Conservation (phyloP, 1,140 invertebrate species). For the Eulimnadia texana region DNA sequence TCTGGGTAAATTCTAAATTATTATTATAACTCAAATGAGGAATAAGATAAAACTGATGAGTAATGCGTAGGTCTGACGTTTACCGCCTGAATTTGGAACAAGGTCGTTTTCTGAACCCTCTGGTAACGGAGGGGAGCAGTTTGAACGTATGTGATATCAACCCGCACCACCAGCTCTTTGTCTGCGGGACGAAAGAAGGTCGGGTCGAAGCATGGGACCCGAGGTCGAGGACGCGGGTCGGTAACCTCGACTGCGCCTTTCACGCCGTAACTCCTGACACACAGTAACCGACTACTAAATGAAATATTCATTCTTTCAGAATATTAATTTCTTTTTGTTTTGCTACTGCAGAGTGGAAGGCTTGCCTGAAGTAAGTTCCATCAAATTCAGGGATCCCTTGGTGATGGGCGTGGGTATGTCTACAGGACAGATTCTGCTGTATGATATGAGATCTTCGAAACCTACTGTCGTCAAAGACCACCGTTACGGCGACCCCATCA, state of each 20-base stretch:
- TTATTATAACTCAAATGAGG: background rate
- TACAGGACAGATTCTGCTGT: constrained; percentile 83
- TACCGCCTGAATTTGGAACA: constrained; percentile 91
- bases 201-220: constrained; percentile 94
- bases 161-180: constrained; percentile 69
- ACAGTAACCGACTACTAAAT: too few species aligned
- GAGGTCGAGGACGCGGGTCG: constrained; percentile 53
- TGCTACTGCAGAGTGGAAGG: constrained; percentile 37
- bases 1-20: constrained; percentile 45
- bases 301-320: too few species aligned
- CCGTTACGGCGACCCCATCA: constrained; percentile 83
- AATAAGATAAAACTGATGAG: constrained; percentile 18
- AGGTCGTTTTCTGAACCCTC: constrained; percentile 80
- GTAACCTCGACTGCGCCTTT: constrained; percentile 70
- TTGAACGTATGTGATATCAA: constrained; percentile 81
- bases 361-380: constrained; percentile 60
- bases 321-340: too few species aligned
- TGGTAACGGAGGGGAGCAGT: constrained; percentile 52
- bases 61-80: constrained; percentile 55
- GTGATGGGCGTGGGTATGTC: constrained; percentile 81
- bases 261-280: constrained; percentile 45
- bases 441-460: constrained; percentile 83
- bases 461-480: constrained; percentile 88
- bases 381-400: constrained; percentile 67
- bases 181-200: constrained; percentile 81